Conservation (phyloP, 2,888 invertebrate genomes). For the Troides aeacus region DNA sequence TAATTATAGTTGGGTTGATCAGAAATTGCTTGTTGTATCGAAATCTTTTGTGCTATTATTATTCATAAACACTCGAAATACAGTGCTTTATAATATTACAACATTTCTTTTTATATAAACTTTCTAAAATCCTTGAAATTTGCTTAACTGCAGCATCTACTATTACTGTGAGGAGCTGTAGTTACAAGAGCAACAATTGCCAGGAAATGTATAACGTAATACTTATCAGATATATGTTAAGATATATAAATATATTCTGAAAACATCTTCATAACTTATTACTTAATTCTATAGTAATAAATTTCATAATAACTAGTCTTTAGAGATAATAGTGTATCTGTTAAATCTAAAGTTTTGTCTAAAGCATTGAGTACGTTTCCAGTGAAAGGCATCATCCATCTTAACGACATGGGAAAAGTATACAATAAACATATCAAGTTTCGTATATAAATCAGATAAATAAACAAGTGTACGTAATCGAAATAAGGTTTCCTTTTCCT, state of each 20-base stretch:
- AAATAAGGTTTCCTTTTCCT: slow-evolving; percentile 22
- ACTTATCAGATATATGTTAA: no score
- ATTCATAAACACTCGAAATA: not conserved
- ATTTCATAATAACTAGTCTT: no score
- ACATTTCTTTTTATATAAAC: not conserved
- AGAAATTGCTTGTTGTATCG: slow-evolving; percentile 7
- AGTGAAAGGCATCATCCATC: slow-evolving; percentile 16
- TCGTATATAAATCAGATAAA: slow-evolving; percentile 9
- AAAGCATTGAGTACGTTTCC: not conserved
- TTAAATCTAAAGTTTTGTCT: no score
- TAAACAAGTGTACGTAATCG: slow-evolving; percentile 8
- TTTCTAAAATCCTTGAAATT: no score
- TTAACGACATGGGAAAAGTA: slow-evolving; percentile 6
- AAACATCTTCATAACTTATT: no score
- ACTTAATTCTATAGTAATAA: no score
- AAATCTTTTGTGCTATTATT: slow-evolving; percentile 12
- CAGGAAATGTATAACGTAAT: no score
- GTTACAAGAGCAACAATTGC: no score
- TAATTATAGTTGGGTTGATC: slow-evolving; percentile 23
- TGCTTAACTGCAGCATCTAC: no score
- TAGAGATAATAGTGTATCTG: no score
- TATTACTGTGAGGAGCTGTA: no score
- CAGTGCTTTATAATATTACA: not conserved
- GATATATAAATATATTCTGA: no score
- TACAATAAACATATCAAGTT: slow-evolving; percentile 12